A percentile compares a stretch with the other conserved stretches of the same genome.
phyloP scores from a whole-genome alignment of 2,113 vertebrate genomes.

The Antigone vipio region DNA sequence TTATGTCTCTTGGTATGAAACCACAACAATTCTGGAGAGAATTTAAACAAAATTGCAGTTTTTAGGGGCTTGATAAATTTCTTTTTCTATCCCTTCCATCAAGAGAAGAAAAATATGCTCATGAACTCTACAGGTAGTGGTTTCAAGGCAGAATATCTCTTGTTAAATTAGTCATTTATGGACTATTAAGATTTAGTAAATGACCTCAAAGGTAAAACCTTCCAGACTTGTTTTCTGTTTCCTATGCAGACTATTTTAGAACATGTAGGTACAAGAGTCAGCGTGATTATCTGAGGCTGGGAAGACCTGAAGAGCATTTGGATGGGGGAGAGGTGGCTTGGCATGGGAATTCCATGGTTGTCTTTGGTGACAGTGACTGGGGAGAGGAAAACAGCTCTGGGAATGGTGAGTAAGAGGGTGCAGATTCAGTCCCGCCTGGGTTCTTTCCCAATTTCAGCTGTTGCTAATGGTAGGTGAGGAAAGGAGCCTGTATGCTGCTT shows the following conservation, averaged over 20 bases:
- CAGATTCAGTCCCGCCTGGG: background rate
- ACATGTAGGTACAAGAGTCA: background rate
- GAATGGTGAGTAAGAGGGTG: accelerated
- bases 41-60: background rate
- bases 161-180: background rate
- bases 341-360: background rate
- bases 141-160: background rate
- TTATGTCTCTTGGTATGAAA: background rate
- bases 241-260: background rate
- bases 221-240: background rate
- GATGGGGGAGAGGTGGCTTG: background rate
- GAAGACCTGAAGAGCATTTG: background rate
- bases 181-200: background rate
- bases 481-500: background rate
- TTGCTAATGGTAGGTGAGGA: background rate
- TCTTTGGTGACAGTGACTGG: background rate
- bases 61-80: background rate
- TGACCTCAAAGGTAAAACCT: background rate
- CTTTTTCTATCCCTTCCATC: background rate
- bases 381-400: background rate
- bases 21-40: background rate
- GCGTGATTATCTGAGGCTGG: background rate
- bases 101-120: background rate
- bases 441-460: background rate
- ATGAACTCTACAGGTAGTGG: background rate